Conservation (phyloP, 2,797 vertebrate genomes). For the Xyrichtys novacula region DNA sequence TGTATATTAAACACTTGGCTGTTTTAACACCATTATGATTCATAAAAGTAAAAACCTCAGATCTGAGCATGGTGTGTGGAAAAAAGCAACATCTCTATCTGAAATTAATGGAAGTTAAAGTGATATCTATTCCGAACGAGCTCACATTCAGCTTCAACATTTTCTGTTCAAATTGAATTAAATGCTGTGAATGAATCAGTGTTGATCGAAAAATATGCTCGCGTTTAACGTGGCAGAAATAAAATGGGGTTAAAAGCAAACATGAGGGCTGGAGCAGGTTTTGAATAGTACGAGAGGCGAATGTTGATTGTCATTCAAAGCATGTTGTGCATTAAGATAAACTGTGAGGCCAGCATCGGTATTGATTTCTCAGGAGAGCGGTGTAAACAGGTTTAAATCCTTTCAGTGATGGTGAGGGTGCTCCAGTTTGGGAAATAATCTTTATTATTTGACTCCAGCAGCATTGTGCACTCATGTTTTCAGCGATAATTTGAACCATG, state of each 20-base stretch:
- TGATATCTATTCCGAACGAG: conserved; percentile 31
- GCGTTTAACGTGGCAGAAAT: conserved; percentile 48
- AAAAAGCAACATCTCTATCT: no score
- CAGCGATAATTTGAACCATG: no score
- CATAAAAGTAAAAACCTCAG: no score
- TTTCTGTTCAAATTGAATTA: conserved; percentile 57
- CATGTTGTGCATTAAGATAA: conserved; percentile 18
- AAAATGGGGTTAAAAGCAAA: no score
- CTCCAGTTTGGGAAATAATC: not conserved
- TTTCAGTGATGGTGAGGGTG: not conserved
- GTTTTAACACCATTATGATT: no score
- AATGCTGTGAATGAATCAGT: conserved; percentile 31
- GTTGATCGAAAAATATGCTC: conserved; percentile 55
- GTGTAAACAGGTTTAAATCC: conserved; percentile 25
- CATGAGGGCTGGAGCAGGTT: conserved; percentile 19
- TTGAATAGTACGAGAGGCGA: conserved; percentile 20
- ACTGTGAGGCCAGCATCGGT: conserved; percentile 8
- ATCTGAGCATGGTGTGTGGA: no score
- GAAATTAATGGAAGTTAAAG: conserved; percentile 2
- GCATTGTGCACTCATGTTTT: not conserved
- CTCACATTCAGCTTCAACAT: conserved; percentile 31
- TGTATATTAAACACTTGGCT: no score
- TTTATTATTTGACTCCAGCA: not conserved
- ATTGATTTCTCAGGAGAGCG: conserved; percentile 24
- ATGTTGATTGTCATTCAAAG: conserved; percentile 48